A percentile compares a stretch with the other conserved stretches of the same genome.
phyloP scores from a whole-genome alignment of 2,113 vertebrate species.

The Tychaedon coryphoeus region DNA sequence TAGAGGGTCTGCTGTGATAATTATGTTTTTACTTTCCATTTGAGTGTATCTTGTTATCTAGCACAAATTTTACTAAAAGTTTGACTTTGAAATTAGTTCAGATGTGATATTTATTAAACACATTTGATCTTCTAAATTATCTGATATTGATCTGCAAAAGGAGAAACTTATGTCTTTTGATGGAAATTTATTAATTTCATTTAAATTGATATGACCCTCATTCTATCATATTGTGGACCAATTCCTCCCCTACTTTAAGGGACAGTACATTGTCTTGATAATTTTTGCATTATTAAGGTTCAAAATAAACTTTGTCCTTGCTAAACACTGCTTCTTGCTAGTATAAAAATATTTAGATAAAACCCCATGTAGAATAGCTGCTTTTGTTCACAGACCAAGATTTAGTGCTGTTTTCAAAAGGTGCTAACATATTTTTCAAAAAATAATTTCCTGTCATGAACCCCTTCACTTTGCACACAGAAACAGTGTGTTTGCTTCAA shows the following conservation, averaged over 20 bases:
- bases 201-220: background rate
- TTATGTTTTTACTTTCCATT: slow-evolving; percentile 16
- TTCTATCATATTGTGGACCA: background rate
- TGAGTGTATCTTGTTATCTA: background rate
- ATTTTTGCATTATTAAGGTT: background rate
- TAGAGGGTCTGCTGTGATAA: background rate
- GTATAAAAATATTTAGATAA: background rate
- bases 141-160: slow-evolving; percentile 63
- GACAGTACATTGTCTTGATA: background rate
- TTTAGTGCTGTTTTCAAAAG: background rate
- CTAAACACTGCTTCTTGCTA: background rate
- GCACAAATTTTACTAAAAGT: background rate
- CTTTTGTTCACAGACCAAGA: background rate
- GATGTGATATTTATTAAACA: background rate
- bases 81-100: slow-evolving; percentile 35
- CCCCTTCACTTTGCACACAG: background rate
- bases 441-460: background rate
- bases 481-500: background rate
- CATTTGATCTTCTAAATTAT: slow-evolving; percentile 44
- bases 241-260: background rate
- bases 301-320: background rate
- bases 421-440: background rate
- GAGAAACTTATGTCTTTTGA: background rate
- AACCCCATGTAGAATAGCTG: background rate
- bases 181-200: slow-evolving; percentile 45